Evolutionary conservation across 92 coral and sea anemone genomes (phyloP), one percentile per base, ranked within the genome.

Genomic region (Blastomussa wellsi): DNA sequence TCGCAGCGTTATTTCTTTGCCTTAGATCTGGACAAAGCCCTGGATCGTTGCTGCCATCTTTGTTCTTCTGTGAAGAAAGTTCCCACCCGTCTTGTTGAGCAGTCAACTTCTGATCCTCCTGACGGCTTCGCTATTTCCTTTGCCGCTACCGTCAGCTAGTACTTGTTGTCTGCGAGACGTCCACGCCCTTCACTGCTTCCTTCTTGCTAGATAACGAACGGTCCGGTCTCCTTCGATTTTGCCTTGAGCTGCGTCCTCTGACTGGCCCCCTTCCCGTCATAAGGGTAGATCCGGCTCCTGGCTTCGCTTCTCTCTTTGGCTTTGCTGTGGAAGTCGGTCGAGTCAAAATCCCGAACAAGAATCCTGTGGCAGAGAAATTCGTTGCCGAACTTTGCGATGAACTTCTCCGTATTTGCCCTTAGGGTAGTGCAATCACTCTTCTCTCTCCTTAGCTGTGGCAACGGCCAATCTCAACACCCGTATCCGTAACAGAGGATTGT

Each of bases 401-500:
- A 48, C 84, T 78, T 1, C 72, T 78, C 32, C 48, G 76, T 44
- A 73, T 73, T n/a, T 38, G 79, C 28, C 80, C 85, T 1, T 36
- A 65, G 28, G 85, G 85, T 69, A 87, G 90, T 8, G n/a, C n/a
- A n/a, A n/a, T n/a, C n/a, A n/a, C n/a, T n/a, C n/a, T n/a, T n/a
- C n/a, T n/a, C n/a, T n/a, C n/a, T n/a, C n/a, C n/a, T n/a, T n/a
- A n/a, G n/a, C n/a, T n/a, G n/a, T n/a, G n/a, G n/a, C n/a, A n/a
- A n/a, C n/a, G n/a, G n/a, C n/a, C n/a, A n/a, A n/a, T n/a, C n/a
- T n/a, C n/a, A n/a, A n/a, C n/a, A n/a, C n/a, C 26, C 39, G 86
- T 20, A 89, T 89, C 67, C 83, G 82, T 22, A 52, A 87, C 74
- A 66, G 86, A 41, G 92, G 86, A 10, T 81, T 84, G 55, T 85